Conservation (phyloP, 2,888 invertebrate species). For the Scaptomyza parva region DNA sequence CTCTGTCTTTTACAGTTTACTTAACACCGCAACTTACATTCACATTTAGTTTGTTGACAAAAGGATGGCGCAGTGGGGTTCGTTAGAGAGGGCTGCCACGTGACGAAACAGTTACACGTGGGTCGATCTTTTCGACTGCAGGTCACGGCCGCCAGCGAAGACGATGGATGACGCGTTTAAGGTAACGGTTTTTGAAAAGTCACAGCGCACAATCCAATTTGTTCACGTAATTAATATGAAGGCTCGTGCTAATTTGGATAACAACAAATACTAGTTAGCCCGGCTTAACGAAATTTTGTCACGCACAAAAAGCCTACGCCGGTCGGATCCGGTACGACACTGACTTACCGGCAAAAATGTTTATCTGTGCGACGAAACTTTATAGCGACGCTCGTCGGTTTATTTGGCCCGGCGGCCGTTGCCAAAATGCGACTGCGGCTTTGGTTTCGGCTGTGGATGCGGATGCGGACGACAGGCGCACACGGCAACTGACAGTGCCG, state of each 20-base stretch:
- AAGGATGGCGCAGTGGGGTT: background rate
- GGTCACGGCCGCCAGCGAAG: constrained; percentile 60
- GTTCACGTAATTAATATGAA: constrained; percentile 66
- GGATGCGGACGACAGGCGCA: constrained; percentile 61
- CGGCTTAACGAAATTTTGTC: constrained; percentile 46
- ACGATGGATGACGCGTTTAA: constrained; percentile 20
- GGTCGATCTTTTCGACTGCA: constrained; percentile 54
- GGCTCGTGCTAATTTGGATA: constrained; percentile 54
- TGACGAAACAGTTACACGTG: constrained; percentile 42
- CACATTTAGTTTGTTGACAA: constrained; percentile 5
- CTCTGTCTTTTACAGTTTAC: constrained; percentile 26
- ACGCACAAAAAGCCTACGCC: constrained; percentile 33
- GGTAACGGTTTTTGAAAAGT: background rate
- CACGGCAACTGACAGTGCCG: constrained; percentile 60
- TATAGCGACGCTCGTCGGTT: constrained; percentile 4
- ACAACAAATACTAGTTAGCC: constrained; percentile 45
- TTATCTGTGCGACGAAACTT: constrained; percentile 5
- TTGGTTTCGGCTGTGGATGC: background rate
- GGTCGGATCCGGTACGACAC: constrained; percentile 5
- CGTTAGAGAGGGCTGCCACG: constrained; percentile 39
- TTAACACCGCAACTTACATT: background rate
- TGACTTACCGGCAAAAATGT: constrained; percentile 24
- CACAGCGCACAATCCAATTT: constrained; percentile 58
- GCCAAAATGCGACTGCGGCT: constrained; percentile 20
- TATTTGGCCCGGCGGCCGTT: constrained; percentile 31